A percentile compares a stretch with the other conserved stretches of the same genome.
Conservation (phyloP, 1,140 invertebrate genomes). For the Drosophila nigrodunni region DNA sequence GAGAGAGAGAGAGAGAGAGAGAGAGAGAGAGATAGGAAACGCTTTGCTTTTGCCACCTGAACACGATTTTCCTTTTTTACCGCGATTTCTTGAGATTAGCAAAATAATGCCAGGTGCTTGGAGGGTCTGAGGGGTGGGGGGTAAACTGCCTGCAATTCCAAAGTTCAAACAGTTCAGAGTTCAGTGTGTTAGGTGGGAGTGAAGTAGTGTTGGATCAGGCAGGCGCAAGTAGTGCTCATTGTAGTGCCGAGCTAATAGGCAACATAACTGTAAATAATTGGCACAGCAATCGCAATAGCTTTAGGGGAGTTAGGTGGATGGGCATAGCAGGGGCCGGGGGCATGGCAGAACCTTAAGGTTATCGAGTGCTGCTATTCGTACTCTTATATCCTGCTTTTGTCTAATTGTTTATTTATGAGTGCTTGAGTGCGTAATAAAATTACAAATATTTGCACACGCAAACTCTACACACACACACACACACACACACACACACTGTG, state of each 20-base stretch:
- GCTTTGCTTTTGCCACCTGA: constrained; percentile 26
- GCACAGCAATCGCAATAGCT: constrained; percentile 50
- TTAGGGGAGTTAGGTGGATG: background rate
- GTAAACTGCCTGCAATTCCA: background rate
- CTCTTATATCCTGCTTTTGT: constrained; percentile 29
- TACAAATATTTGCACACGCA: constrained; percentile 82
- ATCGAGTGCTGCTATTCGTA: constrained; percentile 12
- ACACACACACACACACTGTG: too few relatives aligned
- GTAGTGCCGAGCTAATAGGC: constrained; percentile 58
- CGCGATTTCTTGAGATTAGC: constrained; percentile 58
- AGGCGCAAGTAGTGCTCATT: constrained; percentile 31
- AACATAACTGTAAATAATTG: constrained; percentile 82
- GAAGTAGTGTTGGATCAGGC: background rate
- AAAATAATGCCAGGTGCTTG: background rate
- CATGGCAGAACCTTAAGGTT: background rate
- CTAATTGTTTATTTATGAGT: constrained; percentile 83
- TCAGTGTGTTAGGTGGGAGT: background rate
- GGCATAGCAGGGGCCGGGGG: too few relatives aligned
- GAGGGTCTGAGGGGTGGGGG: background rate
- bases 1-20: constrained; percentile 59
- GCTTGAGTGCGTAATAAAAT: constrained; percentile 83
- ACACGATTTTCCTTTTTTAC: constrained; percentile 68
- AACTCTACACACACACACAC: background rate
- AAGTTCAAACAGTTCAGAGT: constrained; percentile 20
- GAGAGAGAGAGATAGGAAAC: constrained; percentile 23